These are phyloP conservation scores for Mesocentrotus franciscanus DNA, from an alignment of 53 echinoderm and acorn worm species.

Conservation along the genomic window DNA sequence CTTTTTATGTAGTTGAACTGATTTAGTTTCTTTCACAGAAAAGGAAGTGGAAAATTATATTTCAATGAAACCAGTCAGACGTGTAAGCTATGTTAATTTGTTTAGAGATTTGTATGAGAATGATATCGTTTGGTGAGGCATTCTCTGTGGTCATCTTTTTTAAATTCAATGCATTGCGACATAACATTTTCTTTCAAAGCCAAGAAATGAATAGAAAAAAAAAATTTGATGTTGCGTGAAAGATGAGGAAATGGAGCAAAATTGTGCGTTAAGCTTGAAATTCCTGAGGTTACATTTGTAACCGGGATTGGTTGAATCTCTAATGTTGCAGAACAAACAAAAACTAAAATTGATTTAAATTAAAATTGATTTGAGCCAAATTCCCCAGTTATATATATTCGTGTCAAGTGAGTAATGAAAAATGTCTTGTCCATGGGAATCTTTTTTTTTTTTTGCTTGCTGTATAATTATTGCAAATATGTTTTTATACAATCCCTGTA, in stretches of 20 bases:
- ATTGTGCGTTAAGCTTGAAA: too few relatives aligned
- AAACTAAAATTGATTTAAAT: too few relatives aligned
- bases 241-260: not conserved
- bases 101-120: not conserved
- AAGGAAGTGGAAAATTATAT: not conserved
- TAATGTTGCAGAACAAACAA: too few relatives aligned
- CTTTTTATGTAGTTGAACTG: not conserved
- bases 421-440: too few relatives aligned
- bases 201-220: not conserved
- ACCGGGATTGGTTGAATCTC: too few relatives aligned
- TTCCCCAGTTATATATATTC: too few relatives aligned
- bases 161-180: not conserved
- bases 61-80: not conserved
- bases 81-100: not conserved
- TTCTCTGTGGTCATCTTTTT: not conserved
- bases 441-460: too few relatives aligned
- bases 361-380: too few relatives aligned
- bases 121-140: not conserved
- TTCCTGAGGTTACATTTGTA: too few relatives aligned
- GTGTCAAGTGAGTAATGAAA: too few relatives aligned
- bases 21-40: not conserved
- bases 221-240: not conserved
- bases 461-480: too few relatives aligned
- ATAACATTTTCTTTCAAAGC: not conserved
- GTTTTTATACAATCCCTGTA: too few relatives aligned